Base-by-base conservation (phyloP, 1,140 invertebrate species). In the Formica exsecta region DNA sequence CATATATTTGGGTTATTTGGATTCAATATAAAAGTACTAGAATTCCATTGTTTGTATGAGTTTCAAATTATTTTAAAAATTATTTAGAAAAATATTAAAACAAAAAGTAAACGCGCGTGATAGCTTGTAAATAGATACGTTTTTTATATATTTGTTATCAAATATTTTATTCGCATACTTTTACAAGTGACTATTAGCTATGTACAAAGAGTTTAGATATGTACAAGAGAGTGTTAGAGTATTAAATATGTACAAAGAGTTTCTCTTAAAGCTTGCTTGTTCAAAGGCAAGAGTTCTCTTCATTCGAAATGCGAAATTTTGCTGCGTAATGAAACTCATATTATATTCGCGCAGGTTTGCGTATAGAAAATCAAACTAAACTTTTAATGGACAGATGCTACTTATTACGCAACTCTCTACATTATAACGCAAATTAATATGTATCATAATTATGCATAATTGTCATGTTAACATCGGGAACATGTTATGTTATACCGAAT, bases 361-460 rank as follows among this genome's bases (percentile, higher is more conserved):
- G 16, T 11, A 16, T 71, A 9, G 54, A 83, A 83, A 83, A 83
- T 83, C 38, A 38, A 83, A 83, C 25, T 0, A 9, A 44, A 74
- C 54, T 62, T 51, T 83, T 59, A 83, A 83, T 19, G 48, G 57
- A 80, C n/a, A 54, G 22, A 83, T 61, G 13, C 25, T 62, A 83
- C 79, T 83, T 57, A 48, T 83, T 48, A 83, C 41, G 38, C 25
- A 41, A 61, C 54, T 74, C 66, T 2, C 66, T 59, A 59, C 25
- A 48, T 83, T 54, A 61, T 73, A 74, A 83, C 9, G 54, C 25
- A 71, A 86, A 86, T 74, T 57, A 59, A 57, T 2, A 32, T 4
- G 22, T n/a, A 11, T 22, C 13, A 38, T 68, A 74, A 88, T 87
- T 54, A 44, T 38, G 25, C 36, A 41, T 84, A 76, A 88, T 84